Conservation (phyloP, 2,113 vertebrate species). For the Misgurnus mizolepis region DNA sequence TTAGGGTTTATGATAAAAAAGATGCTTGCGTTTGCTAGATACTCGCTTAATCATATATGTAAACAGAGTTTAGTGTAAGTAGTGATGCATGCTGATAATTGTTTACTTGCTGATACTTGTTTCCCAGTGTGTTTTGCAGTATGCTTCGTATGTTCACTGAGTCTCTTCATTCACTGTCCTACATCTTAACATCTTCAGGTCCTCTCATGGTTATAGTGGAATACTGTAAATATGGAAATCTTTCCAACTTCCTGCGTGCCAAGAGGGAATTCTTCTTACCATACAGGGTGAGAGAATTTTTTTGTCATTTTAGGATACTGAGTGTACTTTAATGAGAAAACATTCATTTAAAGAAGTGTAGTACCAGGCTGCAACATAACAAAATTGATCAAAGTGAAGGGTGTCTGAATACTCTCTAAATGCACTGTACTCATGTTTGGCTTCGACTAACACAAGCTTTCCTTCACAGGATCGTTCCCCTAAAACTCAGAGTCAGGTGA, state of each 20-base stretch:
- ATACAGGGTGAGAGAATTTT: slow-evolving; percentile 77
- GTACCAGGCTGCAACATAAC: too few species aligned
- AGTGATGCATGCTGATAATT: too few species aligned
- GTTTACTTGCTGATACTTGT: too few species aligned
- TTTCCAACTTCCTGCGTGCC: slow-evolving; percentile 92
- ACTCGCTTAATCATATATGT: too few species aligned
- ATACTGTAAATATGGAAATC: slow-evolving; percentile 98
- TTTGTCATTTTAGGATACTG: neutral
- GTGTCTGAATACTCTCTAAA: too few species aligned
- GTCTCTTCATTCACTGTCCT: neutral
- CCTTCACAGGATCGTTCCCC: slow-evolving; percentile 86
- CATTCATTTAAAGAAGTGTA: neutral
- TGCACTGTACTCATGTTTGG: neutral
- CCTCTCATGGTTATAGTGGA: slow-evolving; percentile 98
- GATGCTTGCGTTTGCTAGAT: too few species aligned
- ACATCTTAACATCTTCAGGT: slow-evolving; percentile 67
- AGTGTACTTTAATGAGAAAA: neutral
- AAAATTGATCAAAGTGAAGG: too few species aligned
- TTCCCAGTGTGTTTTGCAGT: too few species aligned
- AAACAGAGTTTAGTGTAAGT: too few species aligned
- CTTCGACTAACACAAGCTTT: neutral
- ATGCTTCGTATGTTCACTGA: too few species aligned
- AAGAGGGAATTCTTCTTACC: slow-evolving; percentile 95
- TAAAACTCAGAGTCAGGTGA: slow-evolving; percentile 87
- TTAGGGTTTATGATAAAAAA: too few species aligned